Percentiles rank a stretch among this genome's conserved stretches.
phyloP scores from a whole-genome alignment of 2,113 vertebrate species.

The Syngnathus floridae region DNA sequence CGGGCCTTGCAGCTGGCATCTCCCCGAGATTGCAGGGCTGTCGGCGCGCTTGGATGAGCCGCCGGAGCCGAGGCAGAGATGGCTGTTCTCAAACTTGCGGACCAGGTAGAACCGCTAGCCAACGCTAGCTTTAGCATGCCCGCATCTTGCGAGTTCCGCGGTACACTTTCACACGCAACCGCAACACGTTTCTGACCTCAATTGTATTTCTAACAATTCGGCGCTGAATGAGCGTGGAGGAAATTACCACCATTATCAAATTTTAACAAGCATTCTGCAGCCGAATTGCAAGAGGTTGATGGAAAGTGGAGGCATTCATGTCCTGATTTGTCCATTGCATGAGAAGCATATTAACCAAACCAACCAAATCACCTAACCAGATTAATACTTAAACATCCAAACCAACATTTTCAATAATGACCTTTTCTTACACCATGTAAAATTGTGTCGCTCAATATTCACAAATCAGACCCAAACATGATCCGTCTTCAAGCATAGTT shows the following conservation, averaged over 20 bases:
- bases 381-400: background rate
- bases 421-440: background rate
- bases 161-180: background rate
- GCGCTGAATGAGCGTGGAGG: background rate
- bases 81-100: conserved; percentile 76
- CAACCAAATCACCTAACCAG: background rate
- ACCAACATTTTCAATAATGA: background rate
- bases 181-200: conserved; percentile 3
- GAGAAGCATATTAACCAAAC: background rate
- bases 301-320: background rate
- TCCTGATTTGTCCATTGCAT: background rate
- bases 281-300: background rate
- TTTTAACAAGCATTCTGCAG: background rate
- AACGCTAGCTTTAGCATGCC: conserved; percentile 31
- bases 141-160: background rate
- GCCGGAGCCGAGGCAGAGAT: conserved; percentile 64
- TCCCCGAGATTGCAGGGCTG: conserved; percentile 37
- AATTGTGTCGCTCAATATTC: no score
- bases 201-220: background rate
- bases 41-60: conserved; percentile 53
- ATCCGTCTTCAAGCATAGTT: no score
- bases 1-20: conserved; percentile 21
- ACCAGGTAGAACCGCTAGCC: conserved; percentile 70
- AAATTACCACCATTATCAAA: background rate
- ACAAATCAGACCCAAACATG: no score